Evolutionary conservation across 2,113 vertebrate genomes (phyloP), one percentile per base, ranked within the genome.

Genomic region (Calidris pygmaea): DNA sequence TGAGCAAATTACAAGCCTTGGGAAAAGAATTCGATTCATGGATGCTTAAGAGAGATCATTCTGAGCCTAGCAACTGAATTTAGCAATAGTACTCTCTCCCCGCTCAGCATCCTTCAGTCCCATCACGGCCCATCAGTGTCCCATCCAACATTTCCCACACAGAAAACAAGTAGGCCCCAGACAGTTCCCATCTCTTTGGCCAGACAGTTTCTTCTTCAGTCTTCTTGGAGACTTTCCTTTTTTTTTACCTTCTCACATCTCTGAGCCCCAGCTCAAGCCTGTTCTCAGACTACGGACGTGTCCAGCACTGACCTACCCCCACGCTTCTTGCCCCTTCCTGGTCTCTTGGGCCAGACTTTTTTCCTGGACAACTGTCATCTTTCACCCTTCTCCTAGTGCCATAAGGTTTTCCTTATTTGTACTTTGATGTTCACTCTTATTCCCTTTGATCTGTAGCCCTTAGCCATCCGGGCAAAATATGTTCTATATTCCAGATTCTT

Each of bases 261-360:
- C 65, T 77, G 30, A 59, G 13, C 7, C 23, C 15, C 21, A 68
- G 0, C 13, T 62, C 26, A 76, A 87, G 23, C 14, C 27, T 52
- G 3, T 43, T 76, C 11, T 41, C 14, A 37, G 34, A 21, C 32
- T 63, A 32, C 0, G 52, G 14, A 15, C 2, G 0, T 11, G 24
- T 10, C 30, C 24, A 60, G 3, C 14, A 82, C 34, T 72, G 23
- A 82, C 55, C 15, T 30, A 56, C 2, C 3, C 34, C 3, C 1
- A 8, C 24, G 24, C 7, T 30, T 66, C 30, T 52, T 65, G 85
- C 10, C 7, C 2, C 8, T 81, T 82, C 7, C 11, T 21, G 5
- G 2, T 37, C 22, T 59, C 47, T 47, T 65, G 56, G 60, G 14
- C 5, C 18, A 56, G 15, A 1, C 14, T 50, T 67, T 78, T 86